Percentiles rank a stretch among this genome's conserved stretches.
These are phyloP conservation scores for Psix sp. DNA, from an alignment of 1,140 invertebrate species.

Conservation along the genomic window DNA sequence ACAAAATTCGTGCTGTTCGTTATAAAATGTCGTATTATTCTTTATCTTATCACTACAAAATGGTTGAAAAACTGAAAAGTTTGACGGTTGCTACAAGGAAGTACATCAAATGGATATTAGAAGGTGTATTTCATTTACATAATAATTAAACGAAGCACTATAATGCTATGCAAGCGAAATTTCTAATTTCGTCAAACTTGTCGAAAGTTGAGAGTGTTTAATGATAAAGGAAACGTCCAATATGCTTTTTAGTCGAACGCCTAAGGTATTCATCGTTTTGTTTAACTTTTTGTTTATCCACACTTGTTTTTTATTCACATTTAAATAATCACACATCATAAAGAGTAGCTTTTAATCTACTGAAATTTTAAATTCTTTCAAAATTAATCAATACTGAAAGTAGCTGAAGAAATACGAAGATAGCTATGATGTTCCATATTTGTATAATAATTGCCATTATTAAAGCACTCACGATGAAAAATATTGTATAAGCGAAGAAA, in stretches of 20 bases:
- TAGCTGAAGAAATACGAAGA: too few relatives aligned
- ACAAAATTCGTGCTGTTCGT: too few relatives aligned
- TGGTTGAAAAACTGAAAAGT: conserved; percentile 22
- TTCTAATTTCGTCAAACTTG: conserved; percentile 49
- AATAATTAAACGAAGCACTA: conserved; percentile 62
- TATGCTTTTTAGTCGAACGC: conserved; percentile 5
- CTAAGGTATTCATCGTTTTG: conserved; percentile 11
- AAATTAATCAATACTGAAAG: too few relatives aligned
- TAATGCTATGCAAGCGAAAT: conserved; percentile 56
- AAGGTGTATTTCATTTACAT: conserved; percentile 61
- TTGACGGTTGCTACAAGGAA: conserved; percentile 33
- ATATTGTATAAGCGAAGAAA: too few relatives aligned
- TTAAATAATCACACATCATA: too few relatives aligned
- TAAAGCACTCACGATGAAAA: too few relatives aligned
- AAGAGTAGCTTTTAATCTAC: too few relatives aligned
- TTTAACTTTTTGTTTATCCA: neutral
- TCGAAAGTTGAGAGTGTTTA: conserved; percentile 29
- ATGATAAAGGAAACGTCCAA: conserved; percentile 15
- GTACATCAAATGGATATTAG: conserved; percentile 58
- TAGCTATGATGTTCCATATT: too few relatives aligned
- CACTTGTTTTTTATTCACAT: too few relatives aligned
- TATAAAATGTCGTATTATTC: neutral
- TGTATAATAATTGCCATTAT: too few relatives aligned
- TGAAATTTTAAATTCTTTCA: too few relatives aligned
- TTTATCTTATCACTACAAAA: conserved; percentile 31